These are phyloP conservation scores for Malthinus flaveolus DNA, from an alignment of 2,888 invertebrate species.

Conservation along the genomic window DNA sequence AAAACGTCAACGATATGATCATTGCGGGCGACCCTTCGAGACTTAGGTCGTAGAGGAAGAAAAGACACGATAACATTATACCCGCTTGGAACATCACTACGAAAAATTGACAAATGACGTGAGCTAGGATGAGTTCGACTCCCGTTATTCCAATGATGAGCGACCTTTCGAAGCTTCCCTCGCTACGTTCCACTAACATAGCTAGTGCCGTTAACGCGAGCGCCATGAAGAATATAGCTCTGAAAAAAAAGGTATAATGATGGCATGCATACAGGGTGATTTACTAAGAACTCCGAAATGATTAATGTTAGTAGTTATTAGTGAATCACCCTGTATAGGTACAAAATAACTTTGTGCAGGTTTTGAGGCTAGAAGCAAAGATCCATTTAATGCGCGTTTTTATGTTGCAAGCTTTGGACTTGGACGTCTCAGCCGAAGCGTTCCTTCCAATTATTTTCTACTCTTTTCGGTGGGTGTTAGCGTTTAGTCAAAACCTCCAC, in stretches of 20 bases:
- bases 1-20: conserved; percentile 72
- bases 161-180: conserved; percentile 87
- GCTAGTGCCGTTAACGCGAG: conserved; percentile 90
- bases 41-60: conserved; percentile 43
- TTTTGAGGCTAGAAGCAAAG: no score
- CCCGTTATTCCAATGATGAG: conserved; percentile 82
- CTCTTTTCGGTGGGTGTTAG: no score
- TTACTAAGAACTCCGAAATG: no score
- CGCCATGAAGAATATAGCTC: conserved; percentile 91
- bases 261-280: no score
- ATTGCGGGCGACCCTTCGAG: conserved; percentile 51
- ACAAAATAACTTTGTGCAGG: no score
- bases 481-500: no score
- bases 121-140: conserved; percentile 83
- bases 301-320: no score
- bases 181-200: conserved; percentile 85
- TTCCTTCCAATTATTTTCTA: no score
- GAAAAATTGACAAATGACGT: conserved; percentile 84
- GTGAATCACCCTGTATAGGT: no score
- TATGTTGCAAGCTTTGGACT: no score
- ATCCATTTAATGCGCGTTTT: no score
- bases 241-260: conserved; percentile 49
- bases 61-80: conserved; percentile 70
- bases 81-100: conserved; percentile 83
- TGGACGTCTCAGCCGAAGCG: no score